These are phyloP conservation scores for Prionailurus viverrinus DNA, from an alignment of 2,113 vertebrate genomes.

Conservation along the genomic window DNA sequence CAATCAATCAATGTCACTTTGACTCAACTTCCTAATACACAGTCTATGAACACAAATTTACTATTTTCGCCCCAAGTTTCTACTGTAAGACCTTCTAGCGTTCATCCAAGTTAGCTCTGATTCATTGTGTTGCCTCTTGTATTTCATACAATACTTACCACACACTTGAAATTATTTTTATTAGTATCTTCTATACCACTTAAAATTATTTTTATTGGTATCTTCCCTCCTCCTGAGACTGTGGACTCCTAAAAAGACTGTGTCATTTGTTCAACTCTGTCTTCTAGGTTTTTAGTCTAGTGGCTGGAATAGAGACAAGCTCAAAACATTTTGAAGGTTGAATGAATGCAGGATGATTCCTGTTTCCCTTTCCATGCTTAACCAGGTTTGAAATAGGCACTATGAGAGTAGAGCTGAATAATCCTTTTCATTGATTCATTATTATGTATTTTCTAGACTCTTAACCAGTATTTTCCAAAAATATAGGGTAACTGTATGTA, in stretches of 20 bases:
- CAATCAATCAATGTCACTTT: conserved; percentile 46
- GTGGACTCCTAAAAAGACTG: background rate
- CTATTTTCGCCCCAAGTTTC: background rate
- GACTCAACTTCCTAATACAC: background rate
- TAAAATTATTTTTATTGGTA: background rate
- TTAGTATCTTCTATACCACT: background rate
- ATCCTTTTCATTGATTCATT: background rate
- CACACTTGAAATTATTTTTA: background rate
- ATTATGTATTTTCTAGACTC: background rate
- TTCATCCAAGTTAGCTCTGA: background rate
- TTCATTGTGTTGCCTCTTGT: background rate
- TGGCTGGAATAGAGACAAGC: background rate
- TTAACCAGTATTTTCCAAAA: background rate
- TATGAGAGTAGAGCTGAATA: background rate
- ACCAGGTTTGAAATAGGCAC: background rate
- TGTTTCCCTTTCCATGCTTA: background rate
- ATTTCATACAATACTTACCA: background rate
- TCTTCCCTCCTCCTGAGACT: background rate
- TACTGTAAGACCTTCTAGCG: background rate
- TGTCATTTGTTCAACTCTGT: background rate
- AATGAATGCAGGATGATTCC: background rate
- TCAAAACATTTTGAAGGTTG: background rate
- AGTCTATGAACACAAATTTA: background rate
- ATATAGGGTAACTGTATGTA: background rate
- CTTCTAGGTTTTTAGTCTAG: background rate